Evolutionary conservation across 2,113 vertebrate genomes (phyloP), one percentile per base, ranked within the genome.

Genomic region (Penelope pileata): DNA sequence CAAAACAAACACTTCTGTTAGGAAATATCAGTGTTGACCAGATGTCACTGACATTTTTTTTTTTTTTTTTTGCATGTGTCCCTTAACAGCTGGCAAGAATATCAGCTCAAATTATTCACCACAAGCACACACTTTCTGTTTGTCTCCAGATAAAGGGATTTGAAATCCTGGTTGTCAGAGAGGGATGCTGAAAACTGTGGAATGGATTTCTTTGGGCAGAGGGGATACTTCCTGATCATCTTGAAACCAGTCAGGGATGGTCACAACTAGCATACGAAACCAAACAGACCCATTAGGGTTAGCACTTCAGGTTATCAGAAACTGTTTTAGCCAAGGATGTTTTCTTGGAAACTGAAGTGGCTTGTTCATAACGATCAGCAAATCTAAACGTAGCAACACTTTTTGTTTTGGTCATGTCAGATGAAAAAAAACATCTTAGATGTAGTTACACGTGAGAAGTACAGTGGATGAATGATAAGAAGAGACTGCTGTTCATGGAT

Each of bases 141-240:
- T 97, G 96, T 95, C 96, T 95, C 93, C 95, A 98, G 95, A 97
- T 97, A 97, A 98, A 97, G 87, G 92, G 96, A 95, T 97, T 97
- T 96, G 63, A 97, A 97, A 93, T 88, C 91, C 90, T 96, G 86
- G 69, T 95, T 91, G 91, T 95, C 91, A 58, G 79, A 75, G 56
- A 94, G 91, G 97, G 87, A 91, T 95, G 93, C 91, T 86, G 87
- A 97, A 98, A 97, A 96, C 96, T 97, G 88, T 91, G 92, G 95
- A 91, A 96, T 96, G 96, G 97, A 97, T 91, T 97, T 97, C 94
- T 95, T 69, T 79, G 78, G 45, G 66, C 69, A 89, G 36, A 96
- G 78, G 91, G 86, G 93, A 72, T 93, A 79, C 11, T 81, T 86
- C 88, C 67, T 86, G 32, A 93, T 91, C 72, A 83, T 92, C 45